phyloP scores from a whole-genome alignment of 2,113 vertebrate genomes.

The Mustela nigripes region DNA sequence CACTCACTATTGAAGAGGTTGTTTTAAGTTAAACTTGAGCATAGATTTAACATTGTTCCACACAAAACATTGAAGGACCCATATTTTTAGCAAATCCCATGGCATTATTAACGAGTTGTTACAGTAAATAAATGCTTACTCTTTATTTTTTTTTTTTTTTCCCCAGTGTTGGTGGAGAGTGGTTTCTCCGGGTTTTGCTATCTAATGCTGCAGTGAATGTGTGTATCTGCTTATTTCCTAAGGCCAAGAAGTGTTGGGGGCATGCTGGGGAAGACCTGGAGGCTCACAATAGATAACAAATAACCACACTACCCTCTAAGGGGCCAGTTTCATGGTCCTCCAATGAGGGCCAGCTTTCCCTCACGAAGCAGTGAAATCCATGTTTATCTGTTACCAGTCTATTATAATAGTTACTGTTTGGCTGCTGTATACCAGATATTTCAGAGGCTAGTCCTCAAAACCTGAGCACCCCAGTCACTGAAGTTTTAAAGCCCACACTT shows the following conservation, averaged over 20 bases:
- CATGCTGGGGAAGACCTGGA: neutral
- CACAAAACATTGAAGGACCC: neutral
- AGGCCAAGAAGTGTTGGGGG: neutral
- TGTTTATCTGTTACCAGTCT: neutral
- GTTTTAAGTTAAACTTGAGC: too few relatives aligned
- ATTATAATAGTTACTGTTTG: neutral
- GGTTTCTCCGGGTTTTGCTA: neutral
- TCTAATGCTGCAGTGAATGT: neutral
- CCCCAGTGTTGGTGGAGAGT: neutral
- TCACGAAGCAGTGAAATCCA: accelerated
- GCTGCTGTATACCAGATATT: neutral
- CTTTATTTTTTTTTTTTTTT: neutral
- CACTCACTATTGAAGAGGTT: neutral
- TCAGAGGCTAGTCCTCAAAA: neutral
- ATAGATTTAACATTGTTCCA: neutral
- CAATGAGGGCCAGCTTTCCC: accelerated
- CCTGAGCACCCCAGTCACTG: neutral
- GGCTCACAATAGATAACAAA: accelerated
- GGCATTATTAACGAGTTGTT: neutral
- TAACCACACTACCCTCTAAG: too few relatives aligned
- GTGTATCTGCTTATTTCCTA: neutral
- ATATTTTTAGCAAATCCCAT: neutral
- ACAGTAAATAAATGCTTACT: neutral
- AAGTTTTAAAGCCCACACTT: neutral
- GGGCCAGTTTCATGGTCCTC: neutral